phyloP scores from a whole-genome alignment of 1,140 invertebrate species.

The Papilio polytes region DNA sequence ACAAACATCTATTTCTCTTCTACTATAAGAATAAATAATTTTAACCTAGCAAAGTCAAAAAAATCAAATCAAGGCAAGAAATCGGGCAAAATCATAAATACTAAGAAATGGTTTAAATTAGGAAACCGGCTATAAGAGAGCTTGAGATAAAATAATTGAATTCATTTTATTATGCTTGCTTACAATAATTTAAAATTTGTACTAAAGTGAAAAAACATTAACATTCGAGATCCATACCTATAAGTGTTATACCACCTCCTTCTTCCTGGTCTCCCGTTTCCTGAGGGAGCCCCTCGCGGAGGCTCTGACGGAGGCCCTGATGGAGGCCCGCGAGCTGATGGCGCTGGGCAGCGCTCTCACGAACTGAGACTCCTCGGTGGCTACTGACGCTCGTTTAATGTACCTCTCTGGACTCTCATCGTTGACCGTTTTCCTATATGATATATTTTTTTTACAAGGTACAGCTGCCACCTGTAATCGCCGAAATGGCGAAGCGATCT shows the following conservation, averaged over 20 bases:
- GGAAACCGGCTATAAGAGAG: too few relatives aligned
- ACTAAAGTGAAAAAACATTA: constrained; percentile 31
- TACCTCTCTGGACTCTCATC: constrained; percentile 63
- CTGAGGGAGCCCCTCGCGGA: constrained; percentile 48
- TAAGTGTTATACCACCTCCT: constrained; percentile 13
- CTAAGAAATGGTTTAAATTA: too few relatives aligned
- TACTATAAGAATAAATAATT: constrained; percentile 13
- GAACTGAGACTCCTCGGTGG: constrained; percentile 58
- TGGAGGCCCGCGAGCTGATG: constrained; percentile 72
- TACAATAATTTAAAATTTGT: constrained; percentile 5
- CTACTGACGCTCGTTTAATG: constrained; percentile 56
- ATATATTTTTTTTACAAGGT: too few relatives aligned
- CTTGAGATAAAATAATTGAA: too few relatives aligned
- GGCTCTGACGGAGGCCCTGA: constrained; percentile 74
- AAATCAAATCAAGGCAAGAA: neutral
- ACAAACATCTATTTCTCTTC: neutral
- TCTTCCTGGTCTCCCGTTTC: constrained; percentile 25
- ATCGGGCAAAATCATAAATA: neutral
- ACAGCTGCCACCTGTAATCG: too few relatives aligned
- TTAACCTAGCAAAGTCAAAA: neutral
- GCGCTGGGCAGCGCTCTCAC: constrained; percentile 63
- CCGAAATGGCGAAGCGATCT: too few relatives aligned
- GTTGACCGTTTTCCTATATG: constrained; percentile 53
- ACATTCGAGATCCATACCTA: constrained; percentile 26
- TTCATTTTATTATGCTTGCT: neutral